Evolutionary conservation across 2,888 invertebrate genomes (phyloP).

Genomic region (Syrphus vitripennis): DNA sequence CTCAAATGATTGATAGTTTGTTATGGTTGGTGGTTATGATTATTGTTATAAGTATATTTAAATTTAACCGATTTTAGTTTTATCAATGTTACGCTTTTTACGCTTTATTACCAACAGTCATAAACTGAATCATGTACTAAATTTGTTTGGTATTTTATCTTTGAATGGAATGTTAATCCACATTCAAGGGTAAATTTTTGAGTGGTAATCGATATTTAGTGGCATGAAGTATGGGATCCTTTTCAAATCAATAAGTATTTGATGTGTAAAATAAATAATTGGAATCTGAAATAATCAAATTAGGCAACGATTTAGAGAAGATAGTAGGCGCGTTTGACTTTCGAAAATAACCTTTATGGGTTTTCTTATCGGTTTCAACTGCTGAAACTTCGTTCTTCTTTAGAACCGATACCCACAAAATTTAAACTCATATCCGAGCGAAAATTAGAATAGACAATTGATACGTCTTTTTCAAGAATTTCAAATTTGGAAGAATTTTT

Average conservation of each 20-base stretch:
- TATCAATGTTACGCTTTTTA: background rate
- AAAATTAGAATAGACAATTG: no score
- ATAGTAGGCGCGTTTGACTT: no score
- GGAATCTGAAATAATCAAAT: no score
- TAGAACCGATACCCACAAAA: no score
- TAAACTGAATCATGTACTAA: background rate
- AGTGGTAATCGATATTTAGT: background rate
- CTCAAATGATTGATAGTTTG: constrained; percentile 44
- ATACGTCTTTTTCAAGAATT: no score
- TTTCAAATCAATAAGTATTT: background rate
- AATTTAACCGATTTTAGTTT: constrained; percentile 5
- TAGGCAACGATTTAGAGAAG: no score
- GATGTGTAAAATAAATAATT: background rate
- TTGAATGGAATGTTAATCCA: background rate
- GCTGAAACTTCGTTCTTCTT: no score
- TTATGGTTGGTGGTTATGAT: constrained; percentile 27
- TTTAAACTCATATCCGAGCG: no score
- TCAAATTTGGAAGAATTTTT: no score
- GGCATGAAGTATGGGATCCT: background rate
- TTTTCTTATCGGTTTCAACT: no score
- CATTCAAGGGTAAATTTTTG: constrained; percentile 1
- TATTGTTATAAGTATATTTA: constrained; percentile 12
- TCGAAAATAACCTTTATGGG: no score
- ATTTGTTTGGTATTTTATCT: constrained; percentile 27
- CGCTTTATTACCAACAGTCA: background rate